Base-by-base conservation (phyloP, 2,888 invertebrate genomes). In the Gnatocerus cornutus region DNA sequence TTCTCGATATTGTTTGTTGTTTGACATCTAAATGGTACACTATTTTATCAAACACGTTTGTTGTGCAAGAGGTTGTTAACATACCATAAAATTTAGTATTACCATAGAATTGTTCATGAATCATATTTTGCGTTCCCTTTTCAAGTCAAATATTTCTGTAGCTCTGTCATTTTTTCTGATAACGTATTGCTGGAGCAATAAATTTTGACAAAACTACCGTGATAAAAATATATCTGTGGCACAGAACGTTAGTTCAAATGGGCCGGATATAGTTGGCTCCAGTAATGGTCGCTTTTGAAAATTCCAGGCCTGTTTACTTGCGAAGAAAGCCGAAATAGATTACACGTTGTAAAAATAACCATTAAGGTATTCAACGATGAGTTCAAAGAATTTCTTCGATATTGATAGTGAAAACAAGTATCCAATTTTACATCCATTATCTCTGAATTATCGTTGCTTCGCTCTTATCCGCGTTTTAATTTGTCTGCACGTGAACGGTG, bases 211-310 rank as follows among this genome's bases (percentile, higher is more conserved):
- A 29, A 39, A 56, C n/a, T n/a, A n/a, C 21, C 4, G 4, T 21
- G 56, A 10, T 58, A 41, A 41, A 37, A 39, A 55, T 21, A n/a
- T n/a, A 10, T 10, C 41, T 43, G n/a, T 27, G 41, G 7, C 45
- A 7, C n/a, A 12, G 21, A 41, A 2, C 27, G 41, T 41, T n/a
- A n/a, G n/a, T 43, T 45, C 14, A 33, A 43, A 43, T 58, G 21
- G 30, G n/a, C 59, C 33, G 45, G 56, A 53, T 56, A 43, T 27
- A 56, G 13, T 56, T 41, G 56, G 56, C 43, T 43, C 56, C 56
- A 41, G 43, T 39, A 12, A 59, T 45, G 14, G 58, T 21, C 21
- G 43, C 43, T 56, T 43, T 43, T 56, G 14, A 29, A 59, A 33
- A 59, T 59, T 59, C 46, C 59, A 59, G 1, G 9, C 6, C 56